Conservation (phyloP, 2,888 invertebrate genomes). For the Orchestes rusci region DNA sequence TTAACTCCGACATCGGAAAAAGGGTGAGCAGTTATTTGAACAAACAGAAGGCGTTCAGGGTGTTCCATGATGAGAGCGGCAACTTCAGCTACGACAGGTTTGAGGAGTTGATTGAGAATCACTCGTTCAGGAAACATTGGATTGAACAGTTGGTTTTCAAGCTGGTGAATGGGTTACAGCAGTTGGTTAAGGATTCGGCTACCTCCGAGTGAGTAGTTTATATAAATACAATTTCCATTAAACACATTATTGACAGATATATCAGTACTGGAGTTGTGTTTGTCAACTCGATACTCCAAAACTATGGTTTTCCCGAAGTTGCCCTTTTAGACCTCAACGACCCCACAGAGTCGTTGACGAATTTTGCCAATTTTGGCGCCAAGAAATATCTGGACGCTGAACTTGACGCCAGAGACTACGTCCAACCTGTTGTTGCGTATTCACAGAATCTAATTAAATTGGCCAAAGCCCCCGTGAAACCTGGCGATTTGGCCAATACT, state of each 20-base stretch:
- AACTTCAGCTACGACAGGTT: conserved; percentile 65
- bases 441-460: no score
- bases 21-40: conserved; percentile 68
- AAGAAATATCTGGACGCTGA: conserved; percentile 65
- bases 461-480: conserved; percentile 55
- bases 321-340: conserved; percentile 60
- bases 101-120: conserved; percentile 72
- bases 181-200: no score
- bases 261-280: conserved; percentile 61
- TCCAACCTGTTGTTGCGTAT: conserved; percentile 68
- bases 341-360: conserved; percentile 65
- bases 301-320: conserved; percentile 66
- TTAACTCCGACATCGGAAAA: conserved; percentile 70
- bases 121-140: conserved; percentile 73
- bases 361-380: conserved; percentile 59
- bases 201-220: no score
- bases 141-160: conserved; percentile 68
- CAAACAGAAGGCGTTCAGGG: conserved; percentile 58
- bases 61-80: conserved; percentile 62
- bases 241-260: conserved; percentile 61
- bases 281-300: conserved; percentile 66
- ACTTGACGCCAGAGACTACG: conserved; percentile 64
- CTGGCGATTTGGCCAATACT: no score
- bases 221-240: no score
- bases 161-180: conserved; percentile 65